Base-by-base conservation (phyloP, 2,113 vertebrate species). In the Lethenteron camtschaticum region DNA sequence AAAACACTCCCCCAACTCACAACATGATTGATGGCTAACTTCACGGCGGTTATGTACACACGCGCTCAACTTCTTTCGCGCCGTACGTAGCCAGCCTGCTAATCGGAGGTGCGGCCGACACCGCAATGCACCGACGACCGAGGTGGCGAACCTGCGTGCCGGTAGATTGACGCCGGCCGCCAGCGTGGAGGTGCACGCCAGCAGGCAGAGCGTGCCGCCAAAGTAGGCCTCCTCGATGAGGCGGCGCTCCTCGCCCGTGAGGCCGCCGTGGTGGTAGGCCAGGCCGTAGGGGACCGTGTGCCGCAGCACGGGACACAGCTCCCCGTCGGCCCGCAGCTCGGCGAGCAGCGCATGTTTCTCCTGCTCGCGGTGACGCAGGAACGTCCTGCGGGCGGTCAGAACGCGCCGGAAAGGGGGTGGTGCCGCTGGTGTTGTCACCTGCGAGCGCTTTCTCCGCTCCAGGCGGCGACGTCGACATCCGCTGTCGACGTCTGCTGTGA, bases 91-190 rank as follows among this genome's bases (percentile, higher is more conserved):
- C 16, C 16, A 18, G 16, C 16, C 16, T 18, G 16, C 16, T 18
- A 18, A 18, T 18, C 16, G 16, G 16, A 18, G 16, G 16, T 18
- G 16, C 16, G 16, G 16, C 16, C 16, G 16, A 18, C 16, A 18
- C 16, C 16, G 16, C 16, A 18, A 18, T 18, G 16, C 16, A 18
- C 16, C 16, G 16, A 18, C 16, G 58, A 69, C 74, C 16, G 71
- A 3, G 6, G 75, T 2, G 55, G 71, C 71, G 70, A 68, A 92
- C 94, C 94, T 89, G 74, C 92, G 85, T 3, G 89, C 94, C 2
- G 94, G 94, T 1, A 99, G 81, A 78, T 99, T 99, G 77, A 99
- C 80, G 9, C 94, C 94, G 3, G 92, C 88, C 57, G 94, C 94
- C 69, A 99, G 80, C 0, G 94, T 99, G 73, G 92, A 95, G 8